Base-by-base conservation (phyloP, 2,888 invertebrate genomes). In the Incurvaria masculella region DNA sequence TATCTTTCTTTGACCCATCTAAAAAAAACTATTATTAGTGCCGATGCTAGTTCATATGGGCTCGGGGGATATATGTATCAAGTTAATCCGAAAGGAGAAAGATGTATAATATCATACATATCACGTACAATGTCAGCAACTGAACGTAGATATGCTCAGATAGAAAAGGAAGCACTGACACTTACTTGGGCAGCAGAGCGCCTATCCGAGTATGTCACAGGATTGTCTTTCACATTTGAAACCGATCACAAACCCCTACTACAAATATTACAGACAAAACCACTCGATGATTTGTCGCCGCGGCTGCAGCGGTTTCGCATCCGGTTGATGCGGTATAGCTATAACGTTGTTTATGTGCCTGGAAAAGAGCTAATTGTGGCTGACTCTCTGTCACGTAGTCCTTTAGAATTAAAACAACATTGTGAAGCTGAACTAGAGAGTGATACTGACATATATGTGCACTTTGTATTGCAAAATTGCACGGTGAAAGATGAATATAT, bases 291-390 rank as follows among this genome's bases (percentile, higher is more conserved):
- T 21, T 17, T 52, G 20, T 50, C 41, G 19, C 52, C 52, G 6
- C 41, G 52, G 20, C 42, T 53, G n/a, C 51, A 53, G 21, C 23
- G 53, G 20, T 50, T 55, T 46, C 40, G 51, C 33, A 26, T 57
- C n/a, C 10, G 52, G 18, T 43, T 57, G 42, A 58, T 57, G 57
- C 33, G 56, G 17, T 57, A 51, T 43, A 27, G 26, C 2, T 56
- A 52, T 49, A 42, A 19, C 8, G 52, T 56, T n/a, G 45, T 44
- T 8, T 55, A 57, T 49, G 47, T 52, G 4, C 56, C 57, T 4
- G 56, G 56, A 4, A 58, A 57, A 47, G 45, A 52, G 4, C 45
- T 57, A 38, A 44, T 50, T 17, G 42, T 53, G 4, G 53, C 56
- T 1, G 58, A 57, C 43, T 41, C 47, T n/a, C 49, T 56, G n/a